These are phyloP conservation scores for Nixonia krombeini DNA, from an alignment of 1,140 invertebrate species.

Conservation along the genomic window DNA sequence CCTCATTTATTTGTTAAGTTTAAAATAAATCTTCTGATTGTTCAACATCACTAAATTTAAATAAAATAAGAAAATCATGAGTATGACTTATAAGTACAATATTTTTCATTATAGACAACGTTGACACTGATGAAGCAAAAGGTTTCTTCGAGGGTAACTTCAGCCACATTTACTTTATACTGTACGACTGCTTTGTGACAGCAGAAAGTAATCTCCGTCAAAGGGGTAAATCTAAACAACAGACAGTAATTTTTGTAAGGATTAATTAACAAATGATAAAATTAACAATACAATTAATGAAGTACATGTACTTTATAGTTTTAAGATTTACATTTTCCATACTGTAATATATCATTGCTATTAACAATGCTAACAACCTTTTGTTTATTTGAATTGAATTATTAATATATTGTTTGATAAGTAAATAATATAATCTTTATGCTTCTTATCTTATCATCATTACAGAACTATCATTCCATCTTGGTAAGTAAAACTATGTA, in stretches of 20 bases:
- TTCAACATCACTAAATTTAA: not conserved
- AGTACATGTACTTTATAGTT: not conserved
- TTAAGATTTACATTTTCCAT: not conserved
- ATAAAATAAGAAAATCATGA: conserved; percentile 8
- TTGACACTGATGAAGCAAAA: conserved; percentile 90
- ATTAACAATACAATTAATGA: not conserved
- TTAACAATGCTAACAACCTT: not conserved
- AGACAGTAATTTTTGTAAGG: conserved; percentile 3
- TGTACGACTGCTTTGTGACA: conserved; percentile 94
- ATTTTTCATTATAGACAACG: conserved; percentile 85
- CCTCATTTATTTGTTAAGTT: too few relatives aligned
- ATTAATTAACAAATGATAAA: conserved; percentile 2
- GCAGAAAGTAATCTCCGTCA: conserved; percentile 92
- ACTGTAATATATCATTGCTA: not conserved
- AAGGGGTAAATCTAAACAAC: conserved; percentile 82
- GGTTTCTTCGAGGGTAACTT: conserved; percentile 94
- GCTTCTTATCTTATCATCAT: conserved; percentile 69
- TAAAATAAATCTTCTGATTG: too few relatives aligned
- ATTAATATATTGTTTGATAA: too few relatives aligned
- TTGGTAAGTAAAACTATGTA: conserved; percentile 73
- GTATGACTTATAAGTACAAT: too few relatives aligned
- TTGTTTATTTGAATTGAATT: too few relatives aligned
- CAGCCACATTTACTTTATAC: conserved; percentile 94
- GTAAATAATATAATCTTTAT: too few relatives aligned
- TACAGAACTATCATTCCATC: conserved; percentile 78